Base-by-base conservation (phyloP, 2,888 invertebrate species). In the Malthinus flaveolus region DNA sequence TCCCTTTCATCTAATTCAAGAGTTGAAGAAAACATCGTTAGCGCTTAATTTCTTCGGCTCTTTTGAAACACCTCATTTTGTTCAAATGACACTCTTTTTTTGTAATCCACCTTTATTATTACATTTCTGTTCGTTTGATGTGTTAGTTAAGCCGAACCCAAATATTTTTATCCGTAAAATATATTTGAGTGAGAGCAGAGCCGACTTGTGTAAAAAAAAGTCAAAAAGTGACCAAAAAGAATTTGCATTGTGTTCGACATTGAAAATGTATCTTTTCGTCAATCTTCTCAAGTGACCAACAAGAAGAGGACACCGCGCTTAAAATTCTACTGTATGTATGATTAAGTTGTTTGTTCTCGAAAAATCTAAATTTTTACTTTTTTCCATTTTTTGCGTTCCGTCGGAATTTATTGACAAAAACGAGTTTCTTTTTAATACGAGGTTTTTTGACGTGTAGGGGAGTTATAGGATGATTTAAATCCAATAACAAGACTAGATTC, bases 201-300 rank as follows among this genome's bases (percentile, higher is more conserved):
- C 5, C 23, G 23, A 23, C 23, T 23, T 23, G 5, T 23, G 5
- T 3, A 23, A 23, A 23, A 23, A 23, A 23, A 23, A 3, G 2
- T 5, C 23, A 23, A 23, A 23, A 23, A 23, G 23, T 23, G 5
- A 23, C 23, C 5, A 23, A 23, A 23, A 23, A 23, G 23, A 23
- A 23, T 23, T 23, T 23, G 23, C 23, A 23, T 23, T 23, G 23
- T 23, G 5, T 23, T 23, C 23, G 5, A 69, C 71, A 69, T 72
- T 72, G 69, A 65, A 68, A 68, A 72, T 71, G 72, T 73, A 73
- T 73, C 73, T 66, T 57, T 49, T 64, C 68, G 70, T 72, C 72
- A 72, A 73, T 73, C 73, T 71, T 65, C 63, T 64, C 66, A 66
- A 62, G 62, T 66, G 59, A 23, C 23, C 5, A 23, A 23, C 2